Evolutionary conservation across 2,113 vertebrate genomes (phyloP).

Genomic region (Lagenorhynchus albirostris): DNA sequence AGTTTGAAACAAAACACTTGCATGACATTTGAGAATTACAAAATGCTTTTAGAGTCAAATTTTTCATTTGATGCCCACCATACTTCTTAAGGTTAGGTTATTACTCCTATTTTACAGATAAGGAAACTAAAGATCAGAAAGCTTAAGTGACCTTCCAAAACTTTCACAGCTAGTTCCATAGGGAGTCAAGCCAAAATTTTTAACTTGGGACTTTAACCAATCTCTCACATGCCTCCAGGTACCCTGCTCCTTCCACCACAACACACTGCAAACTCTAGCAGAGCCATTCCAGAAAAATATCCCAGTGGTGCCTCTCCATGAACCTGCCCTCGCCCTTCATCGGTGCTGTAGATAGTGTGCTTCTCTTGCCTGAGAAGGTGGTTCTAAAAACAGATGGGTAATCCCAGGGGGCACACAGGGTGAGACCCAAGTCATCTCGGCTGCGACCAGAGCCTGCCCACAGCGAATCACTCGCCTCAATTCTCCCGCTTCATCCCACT

Average conservation of each 20-base stretch:
- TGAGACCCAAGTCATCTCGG: background rate
- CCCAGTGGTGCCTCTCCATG: accelerated
- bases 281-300: background rate
- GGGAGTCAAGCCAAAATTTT: background rate
- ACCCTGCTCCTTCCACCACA: background rate
- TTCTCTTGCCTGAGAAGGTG: background rate
- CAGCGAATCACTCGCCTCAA: background rate
- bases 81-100: background rate
- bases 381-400: background rate
- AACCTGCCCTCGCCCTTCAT: background rate
- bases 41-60: background rate
- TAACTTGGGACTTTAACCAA: background rate
- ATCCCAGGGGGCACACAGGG: background rate
- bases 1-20: background rate
- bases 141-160: background rate
- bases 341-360: accelerated
- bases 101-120: background rate
- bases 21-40: background rate
- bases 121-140: background rate
- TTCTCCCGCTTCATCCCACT: background rate
- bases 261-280: background rate
- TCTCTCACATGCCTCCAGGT: background rate
- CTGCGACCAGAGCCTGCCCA: background rate
- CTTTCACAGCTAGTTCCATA: background rate
- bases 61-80: background rate